Evolutionary conservation across 2,797 vertebrate species (phyloP).

Genomic region (Enteromius fasciolatus): DNA sequence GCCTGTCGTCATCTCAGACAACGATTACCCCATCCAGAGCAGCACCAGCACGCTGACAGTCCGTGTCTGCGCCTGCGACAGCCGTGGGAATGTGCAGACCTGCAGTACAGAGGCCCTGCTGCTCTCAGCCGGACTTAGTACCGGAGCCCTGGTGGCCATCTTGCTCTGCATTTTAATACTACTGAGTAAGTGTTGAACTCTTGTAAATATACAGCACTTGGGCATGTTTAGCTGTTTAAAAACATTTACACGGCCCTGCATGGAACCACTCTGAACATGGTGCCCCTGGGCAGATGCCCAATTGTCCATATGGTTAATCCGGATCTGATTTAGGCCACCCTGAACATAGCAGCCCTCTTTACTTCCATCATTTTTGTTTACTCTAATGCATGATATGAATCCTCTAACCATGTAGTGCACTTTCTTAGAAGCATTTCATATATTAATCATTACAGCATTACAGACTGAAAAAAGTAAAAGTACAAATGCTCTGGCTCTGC

Average conservation of each 20-base stretch:
- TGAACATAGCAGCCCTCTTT: neutral
- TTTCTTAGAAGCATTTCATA: neutral
- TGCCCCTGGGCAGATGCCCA: conserved; percentile 13
- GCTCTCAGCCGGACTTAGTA: conserved; percentile 92
- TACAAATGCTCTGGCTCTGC: neutral
- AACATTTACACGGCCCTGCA: neutral
- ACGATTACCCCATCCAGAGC: conserved; percentile 93
- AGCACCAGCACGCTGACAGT: conserved; percentile 94
- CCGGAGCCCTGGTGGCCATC: conserved; percentile 91
- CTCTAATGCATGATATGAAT: neutral
- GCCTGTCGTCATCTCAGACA: conserved; percentile 95
- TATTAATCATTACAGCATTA: neutral
- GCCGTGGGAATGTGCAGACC: conserved; percentile 88
- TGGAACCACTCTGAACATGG: neutral
- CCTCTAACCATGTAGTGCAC: neutral
- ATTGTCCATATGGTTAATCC: conserved; percentile 20
- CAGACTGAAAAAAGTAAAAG: neutral
- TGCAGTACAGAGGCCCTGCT: conserved; percentile 89
- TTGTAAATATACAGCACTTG: neutral
- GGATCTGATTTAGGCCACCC: neutral
- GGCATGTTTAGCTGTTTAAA: conserved; percentile 4
- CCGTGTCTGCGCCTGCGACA: conserved; percentile 90
- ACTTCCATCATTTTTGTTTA: neutral
- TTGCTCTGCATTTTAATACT: conserved; percentile 93
- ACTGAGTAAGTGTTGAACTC: conserved; percentile 82